Conservation (phyloP, 2,113 vertebrate species). For the Syngnathoides biaculeatus region DNA sequence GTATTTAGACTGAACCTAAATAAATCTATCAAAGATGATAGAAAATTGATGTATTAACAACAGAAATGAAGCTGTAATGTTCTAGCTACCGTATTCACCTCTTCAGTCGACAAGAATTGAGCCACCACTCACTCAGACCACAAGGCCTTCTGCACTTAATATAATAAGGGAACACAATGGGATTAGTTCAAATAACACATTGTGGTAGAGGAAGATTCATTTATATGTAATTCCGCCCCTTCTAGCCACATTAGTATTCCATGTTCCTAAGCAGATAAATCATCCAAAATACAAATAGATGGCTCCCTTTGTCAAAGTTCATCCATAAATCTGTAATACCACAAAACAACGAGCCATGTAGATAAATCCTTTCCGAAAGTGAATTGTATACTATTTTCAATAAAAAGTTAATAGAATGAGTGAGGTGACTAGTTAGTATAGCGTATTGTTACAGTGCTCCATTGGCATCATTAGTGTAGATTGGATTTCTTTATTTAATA, state of each 20-base stretch:
- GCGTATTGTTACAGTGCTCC: background rate
- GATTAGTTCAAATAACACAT: background rate
- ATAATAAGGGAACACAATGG: background rate
- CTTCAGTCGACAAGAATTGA: conserved; percentile 30
- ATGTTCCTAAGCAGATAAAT: background rate
- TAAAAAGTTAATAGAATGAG: too few relatives aligned
- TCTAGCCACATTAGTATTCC: background rate
- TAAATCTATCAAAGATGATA: background rate
- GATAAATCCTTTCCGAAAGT: background rate
- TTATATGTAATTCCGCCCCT: background rate
- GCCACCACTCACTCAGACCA: background rate
- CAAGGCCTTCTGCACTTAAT: background rate
- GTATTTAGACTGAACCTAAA: too few relatives aligned
- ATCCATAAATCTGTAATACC: background rate
- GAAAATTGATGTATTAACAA: background rate
- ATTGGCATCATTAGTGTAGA: background rate
- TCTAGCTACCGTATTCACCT: background rate
- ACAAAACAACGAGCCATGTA: background rate
- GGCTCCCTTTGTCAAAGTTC: background rate
- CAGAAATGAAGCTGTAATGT: conserved; percentile 2
- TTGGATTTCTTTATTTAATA: background rate
- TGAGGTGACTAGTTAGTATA: background rate
- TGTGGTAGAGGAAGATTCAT: background rate
- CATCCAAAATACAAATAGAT: background rate
- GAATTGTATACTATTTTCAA: background rate